Base-by-base conservation (phyloP, 2,888 invertebrate genomes). In the Eilema griseolum region DNA sequence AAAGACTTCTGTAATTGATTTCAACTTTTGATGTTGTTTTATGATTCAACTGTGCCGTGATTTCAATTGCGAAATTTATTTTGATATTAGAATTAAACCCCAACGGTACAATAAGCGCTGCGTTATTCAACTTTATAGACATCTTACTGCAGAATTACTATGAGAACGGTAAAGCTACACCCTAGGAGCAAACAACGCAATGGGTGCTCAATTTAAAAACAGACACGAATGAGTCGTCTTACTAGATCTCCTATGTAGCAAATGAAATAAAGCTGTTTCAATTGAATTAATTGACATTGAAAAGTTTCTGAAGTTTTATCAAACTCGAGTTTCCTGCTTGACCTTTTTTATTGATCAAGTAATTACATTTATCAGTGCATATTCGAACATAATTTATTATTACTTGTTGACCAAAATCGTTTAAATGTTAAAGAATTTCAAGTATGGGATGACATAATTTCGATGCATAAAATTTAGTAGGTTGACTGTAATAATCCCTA, bases 201-300 rank as follows among this genome's bases (percentile, higher is more conserved):
- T 90, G 93, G 89, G 94, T 94, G 95, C 94, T 95, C 94, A 95
- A 94, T 93, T 92, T 86, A 83, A 87, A 78, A 87, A 91, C 89
- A 86, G 88, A 90, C 89, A 87, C 88, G 91, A 93, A 92, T 92
- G 93, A 92, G 91, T 91, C 88, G 88, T 89, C 87, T 82, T 78
- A 81, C 82, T 84, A 31, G 86, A 87, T 86, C 82, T 86, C 89
- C 85, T 74, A 69, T 77, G 82, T 71, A 86, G 89, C 86, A 90
- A 89, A 89, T 80, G 52, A 86, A 85, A 76, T 77, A 81, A 90
- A 89, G 88, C 88, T 80, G 70, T 76, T 62, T 67, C 60, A 69
- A 62, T 65, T 52, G 69, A 69, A 79, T 61, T 67, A 61, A 68
- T 71, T 75, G 59, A 65, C 72, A 77, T 77, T 46, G 7, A 16